Percentiles rank a stretch among this genome's conserved stretches.
Conservation (phyloP, 2,797 vertebrate species). For the Pipistrellus kuhlii region DNA sequence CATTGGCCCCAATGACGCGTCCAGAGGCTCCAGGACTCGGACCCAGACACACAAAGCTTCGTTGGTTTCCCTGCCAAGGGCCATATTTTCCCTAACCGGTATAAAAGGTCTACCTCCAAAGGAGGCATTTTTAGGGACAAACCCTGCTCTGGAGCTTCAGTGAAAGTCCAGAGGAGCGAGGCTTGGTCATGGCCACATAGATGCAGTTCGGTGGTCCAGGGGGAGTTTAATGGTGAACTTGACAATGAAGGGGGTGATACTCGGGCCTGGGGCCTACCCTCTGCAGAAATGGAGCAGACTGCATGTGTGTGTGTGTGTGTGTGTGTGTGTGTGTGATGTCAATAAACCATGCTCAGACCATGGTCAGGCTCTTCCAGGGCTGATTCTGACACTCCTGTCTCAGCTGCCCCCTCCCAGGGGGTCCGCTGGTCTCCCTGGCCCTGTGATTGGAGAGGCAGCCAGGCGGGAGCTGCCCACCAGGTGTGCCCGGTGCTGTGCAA, state of each 20-base stretch:
- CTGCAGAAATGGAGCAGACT: background rate
- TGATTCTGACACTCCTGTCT: background rate
- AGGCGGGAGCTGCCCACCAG: background rate
- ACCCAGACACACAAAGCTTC: background rate
- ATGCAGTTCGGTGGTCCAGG: background rate
- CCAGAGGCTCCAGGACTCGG: accelerated
- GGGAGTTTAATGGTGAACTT: background rate
- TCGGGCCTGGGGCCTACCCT: background rate
- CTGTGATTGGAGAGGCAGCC: background rate
- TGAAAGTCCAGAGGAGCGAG: background rate
- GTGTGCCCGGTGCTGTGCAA: accelerated
- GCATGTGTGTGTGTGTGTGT: background rate
- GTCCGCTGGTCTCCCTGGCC: accelerated
- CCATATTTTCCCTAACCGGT: background rate
- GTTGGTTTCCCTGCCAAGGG: background rate
- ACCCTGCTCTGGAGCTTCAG: background rate
- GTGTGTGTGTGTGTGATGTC: background rate
- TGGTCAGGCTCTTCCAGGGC: background rate
- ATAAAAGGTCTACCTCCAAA: background rate
- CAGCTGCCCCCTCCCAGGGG: accelerated
- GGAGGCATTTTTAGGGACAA: background rate
- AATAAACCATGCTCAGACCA: background rate
- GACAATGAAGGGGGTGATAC: background rate
- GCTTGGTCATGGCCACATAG: accelerated
- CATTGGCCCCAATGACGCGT: background rate